Conservation (phyloP, 1,140 invertebrate species). For the Spodoptera frugiperda region DNA sequence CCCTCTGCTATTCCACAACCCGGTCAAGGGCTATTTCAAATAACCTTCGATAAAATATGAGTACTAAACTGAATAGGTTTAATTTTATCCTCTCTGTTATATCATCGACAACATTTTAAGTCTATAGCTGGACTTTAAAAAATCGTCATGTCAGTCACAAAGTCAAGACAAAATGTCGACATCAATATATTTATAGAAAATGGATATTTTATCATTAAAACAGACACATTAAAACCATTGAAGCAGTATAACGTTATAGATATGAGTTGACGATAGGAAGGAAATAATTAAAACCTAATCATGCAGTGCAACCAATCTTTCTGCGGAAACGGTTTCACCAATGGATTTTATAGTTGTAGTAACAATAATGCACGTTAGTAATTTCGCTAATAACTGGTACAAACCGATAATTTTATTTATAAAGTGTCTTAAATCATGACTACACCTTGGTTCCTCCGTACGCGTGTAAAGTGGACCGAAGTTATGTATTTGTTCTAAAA, state of each 20-base stretch:
- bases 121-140: background rate
- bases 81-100: too few relatives aligned
- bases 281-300: slow-evolving; percentile 30
- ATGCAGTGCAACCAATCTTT: slow-evolving; percentile 67
- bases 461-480: too few relatives aligned
- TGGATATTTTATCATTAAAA: slow-evolving; percentile 2
- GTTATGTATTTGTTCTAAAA: too few relatives aligned
- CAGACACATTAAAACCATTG: slow-evolving; percentile 15
- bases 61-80: too few relatives aligned
- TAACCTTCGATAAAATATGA: too few relatives aligned
- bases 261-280: slow-evolving; percentile 6
- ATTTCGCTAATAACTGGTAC: background rate
- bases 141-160: slow-evolving; percentile 4
- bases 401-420: background rate
- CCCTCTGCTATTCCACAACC: too few relatives aligned
- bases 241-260: background rate
- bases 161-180: slow-evolving; percentile 16
- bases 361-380: slow-evolving; percentile 44
- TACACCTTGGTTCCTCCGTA: too few relatives aligned
- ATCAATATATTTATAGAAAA: slow-evolving; percentile 9
- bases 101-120: too few relatives aligned
- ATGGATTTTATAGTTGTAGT: slow-evolving; percentile 47
- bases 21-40: too few relatives aligned
- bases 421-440: too few relatives aligned
- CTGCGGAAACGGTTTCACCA: slow-evolving; percentile 51